A percentile compares a stretch with the other conserved stretches of the same genome.
Conservation (phyloP, 2,113 vertebrate genomes). For the Cavia porcellus region DNA sequence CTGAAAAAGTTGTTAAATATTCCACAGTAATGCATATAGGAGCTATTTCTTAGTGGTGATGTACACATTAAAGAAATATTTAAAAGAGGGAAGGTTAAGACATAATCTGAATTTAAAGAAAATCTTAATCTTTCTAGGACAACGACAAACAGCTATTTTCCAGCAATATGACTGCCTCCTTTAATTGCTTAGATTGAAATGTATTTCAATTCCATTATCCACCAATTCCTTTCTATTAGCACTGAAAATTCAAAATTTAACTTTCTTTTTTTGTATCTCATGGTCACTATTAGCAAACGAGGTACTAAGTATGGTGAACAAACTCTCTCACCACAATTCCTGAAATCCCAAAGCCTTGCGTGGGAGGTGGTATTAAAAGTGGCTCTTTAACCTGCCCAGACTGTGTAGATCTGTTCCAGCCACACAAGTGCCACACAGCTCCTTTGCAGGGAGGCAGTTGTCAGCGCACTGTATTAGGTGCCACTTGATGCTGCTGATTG, state of each 20-base stretch:
- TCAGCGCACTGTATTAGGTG: neutral
- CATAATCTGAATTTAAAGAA: neutral
- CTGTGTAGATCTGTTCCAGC: accelerated
- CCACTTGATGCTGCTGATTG: no score
- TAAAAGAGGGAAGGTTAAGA: neutral
- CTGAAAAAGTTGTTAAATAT: neutral
- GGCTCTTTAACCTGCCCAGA: neutral
- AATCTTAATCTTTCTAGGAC: neutral
- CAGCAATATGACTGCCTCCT: neutral
- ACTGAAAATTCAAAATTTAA: neutral
- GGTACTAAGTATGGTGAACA: neutral
- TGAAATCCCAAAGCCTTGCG: neutral
- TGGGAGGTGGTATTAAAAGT: accelerated
- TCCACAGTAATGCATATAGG: neutral
- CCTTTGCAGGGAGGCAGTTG: accelerated
- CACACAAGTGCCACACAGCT: neutral
- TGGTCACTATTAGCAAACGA: neutral
- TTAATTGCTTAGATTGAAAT: conserved; percentile 32
- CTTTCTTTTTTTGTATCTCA: neutral
- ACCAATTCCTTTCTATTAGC: conserved; percentile 11
- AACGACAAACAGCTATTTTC: conserved; percentile 29
- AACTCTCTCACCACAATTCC: neutral
- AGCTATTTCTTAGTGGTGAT: neutral
- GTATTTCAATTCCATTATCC: neutral
- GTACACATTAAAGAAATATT: neutral